These are phyloP conservation scores for Taenaris catops DNA, from an alignment of 2,888 invertebrate species.

Conservation along the genomic window DNA sequence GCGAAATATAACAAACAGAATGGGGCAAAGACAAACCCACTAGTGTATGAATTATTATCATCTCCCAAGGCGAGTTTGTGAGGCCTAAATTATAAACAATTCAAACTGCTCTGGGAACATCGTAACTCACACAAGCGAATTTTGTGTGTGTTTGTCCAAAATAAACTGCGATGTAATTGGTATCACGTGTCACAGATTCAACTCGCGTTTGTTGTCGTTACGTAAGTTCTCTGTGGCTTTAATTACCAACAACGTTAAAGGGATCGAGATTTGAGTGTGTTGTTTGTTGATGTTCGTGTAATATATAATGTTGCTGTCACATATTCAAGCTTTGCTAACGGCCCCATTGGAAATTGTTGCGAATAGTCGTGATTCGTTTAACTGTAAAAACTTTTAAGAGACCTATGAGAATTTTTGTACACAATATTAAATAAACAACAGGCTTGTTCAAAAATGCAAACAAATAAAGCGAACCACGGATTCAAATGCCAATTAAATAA, in stretches of 20 bases:
- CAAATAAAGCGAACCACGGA: too few relatives aligned
- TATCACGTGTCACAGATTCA: not conserved
- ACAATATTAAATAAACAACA: not conserved
- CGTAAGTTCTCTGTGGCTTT: not conserved
- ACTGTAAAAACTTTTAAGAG: too few relatives aligned
- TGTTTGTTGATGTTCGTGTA: too few relatives aligned
- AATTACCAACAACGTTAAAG: not conserved
- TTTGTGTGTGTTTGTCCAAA: not conserved
- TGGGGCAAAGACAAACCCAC: conserved; percentile 3
- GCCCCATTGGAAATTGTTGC: too few relatives aligned
- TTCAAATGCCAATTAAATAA: too few relatives aligned
- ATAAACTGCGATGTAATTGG: not conserved
- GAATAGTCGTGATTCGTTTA: too few relatives aligned
- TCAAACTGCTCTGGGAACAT: not conserved
- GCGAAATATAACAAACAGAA: not conserved
- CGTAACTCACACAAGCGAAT: not conserved
- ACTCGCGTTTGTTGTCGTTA: not conserved
- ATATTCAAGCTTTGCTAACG: too few relatives aligned
- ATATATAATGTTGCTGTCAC: too few relatives aligned
- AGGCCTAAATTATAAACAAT: conserved; percentile 3
- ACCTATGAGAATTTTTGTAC: too few relatives aligned
- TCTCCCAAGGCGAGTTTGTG: not conserved
- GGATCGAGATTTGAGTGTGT: not conserved
- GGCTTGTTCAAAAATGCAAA: not conserved
- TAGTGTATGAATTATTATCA: conserved; percentile 2